Conservation (phyloP, 1,140 invertebrate species). For the Belonocnema kinseyi region DNA sequence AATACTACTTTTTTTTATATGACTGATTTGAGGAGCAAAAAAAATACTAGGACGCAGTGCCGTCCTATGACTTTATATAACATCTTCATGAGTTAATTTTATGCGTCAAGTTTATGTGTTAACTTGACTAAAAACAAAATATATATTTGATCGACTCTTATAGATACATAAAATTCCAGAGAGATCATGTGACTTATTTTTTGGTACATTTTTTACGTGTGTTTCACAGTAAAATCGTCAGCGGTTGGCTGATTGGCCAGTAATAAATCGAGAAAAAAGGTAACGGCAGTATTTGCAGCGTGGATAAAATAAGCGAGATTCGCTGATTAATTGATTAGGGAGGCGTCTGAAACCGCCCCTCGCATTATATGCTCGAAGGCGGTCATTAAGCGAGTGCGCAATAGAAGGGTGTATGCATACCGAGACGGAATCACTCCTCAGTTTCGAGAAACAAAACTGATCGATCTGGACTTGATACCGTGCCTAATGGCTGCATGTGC, state of each 20-base stretch:
- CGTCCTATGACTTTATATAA: too few species aligned
- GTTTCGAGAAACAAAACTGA: conserved; percentile 41
- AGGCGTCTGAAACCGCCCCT: conserved; percentile 66
- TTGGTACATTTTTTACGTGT: conserved; percentile 1
- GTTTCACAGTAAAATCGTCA: background rate
- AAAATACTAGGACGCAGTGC: too few species aligned
- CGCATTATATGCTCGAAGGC: conserved; percentile 62
- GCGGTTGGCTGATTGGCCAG: conserved; percentile 8
- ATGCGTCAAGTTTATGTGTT: too few species aligned
- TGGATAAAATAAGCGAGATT: conserved; percentile 63
- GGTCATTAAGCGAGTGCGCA: conserved; percentile 59
- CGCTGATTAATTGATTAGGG: conserved; percentile 73
- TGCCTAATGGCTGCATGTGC: conserved; percentile 57
- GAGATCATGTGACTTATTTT: background rate
- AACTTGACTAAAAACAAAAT: background rate
- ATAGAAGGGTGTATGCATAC: conserved; percentile 40
- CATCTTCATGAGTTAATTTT: too few species aligned
- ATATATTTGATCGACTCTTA: conserved; percentile 7
- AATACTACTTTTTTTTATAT: too few species aligned
- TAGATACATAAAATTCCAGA: background rate
- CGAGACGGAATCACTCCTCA: conserved; percentile 31
- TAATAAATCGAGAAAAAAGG: conserved; percentile 14
- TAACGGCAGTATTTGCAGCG: background rate
- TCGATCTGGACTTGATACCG: conserved; percentile 33
- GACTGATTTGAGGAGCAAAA: too few species aligned